phyloP scores from a whole-genome alignment of 2,113 vertebrate genomes.

The Paedocypris sp. region DNA sequence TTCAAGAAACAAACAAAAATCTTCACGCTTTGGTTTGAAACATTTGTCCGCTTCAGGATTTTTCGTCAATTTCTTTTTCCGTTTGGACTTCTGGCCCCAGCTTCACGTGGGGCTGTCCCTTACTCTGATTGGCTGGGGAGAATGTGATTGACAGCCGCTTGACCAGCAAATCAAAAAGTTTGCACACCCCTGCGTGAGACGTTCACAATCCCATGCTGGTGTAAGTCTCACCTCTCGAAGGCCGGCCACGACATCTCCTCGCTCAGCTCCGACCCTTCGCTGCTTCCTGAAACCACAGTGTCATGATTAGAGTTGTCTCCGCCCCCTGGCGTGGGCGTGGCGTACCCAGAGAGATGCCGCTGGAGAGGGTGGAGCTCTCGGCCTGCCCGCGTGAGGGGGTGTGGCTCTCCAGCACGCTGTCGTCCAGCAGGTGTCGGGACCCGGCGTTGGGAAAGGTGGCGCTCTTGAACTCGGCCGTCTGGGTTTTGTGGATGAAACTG shows the following conservation, averaged over 20 bases:
- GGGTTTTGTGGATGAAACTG: conserved; percentile 97
- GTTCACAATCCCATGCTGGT: no score
- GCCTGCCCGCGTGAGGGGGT: conserved; percentile 80
- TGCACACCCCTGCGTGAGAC: conserved; percentile 12
- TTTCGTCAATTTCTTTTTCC: no score
- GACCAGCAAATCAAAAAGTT: no score
- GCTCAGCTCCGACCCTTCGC: conserved; percentile 94
- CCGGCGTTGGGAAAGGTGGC: conserved; percentile 95
- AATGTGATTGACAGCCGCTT: no score
- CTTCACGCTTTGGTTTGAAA: no score
- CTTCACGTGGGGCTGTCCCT: no score
- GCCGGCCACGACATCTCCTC: conserved; percentile 97
- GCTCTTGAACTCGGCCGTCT: conserved; percentile 91
- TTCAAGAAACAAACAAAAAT: no score
- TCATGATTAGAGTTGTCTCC: background rate
- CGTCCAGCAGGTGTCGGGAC: conserved; percentile 87
- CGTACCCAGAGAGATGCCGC: conserved; percentile 90
- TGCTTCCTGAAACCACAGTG: conserved; percentile 73
- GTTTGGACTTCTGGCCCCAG: no score
- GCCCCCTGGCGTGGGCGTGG: background rate
- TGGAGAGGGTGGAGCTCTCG: conserved; percentile 92
- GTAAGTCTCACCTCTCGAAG: conserved; percentile 82
- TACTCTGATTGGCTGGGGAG: no score
- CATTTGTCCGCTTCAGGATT: no score
- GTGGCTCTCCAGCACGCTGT: conserved; percentile 93